Conservation (phyloP, 1,140 invertebrate genomes). For the Brachionus koreanus region DNA sequence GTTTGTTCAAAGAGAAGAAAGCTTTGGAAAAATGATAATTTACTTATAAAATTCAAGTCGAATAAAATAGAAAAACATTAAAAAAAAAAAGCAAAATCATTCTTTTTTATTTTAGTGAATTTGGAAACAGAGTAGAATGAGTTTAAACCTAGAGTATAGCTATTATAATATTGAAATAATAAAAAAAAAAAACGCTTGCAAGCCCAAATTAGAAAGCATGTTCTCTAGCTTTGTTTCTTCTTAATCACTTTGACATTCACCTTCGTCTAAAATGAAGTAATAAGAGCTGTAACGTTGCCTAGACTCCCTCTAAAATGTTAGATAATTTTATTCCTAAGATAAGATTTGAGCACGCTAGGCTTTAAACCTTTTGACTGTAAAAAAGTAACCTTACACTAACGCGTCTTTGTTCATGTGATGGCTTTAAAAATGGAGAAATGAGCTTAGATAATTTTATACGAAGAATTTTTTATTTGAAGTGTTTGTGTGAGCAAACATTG, state of each 20-base stretch:
- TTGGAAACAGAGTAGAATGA: not conserved
- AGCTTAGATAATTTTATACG: not conserved
- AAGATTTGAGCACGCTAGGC: not conserved
- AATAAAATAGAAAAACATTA: not conserved
- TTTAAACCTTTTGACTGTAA: not conserved
- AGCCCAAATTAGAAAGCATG: not conserved
- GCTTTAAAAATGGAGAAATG: not conserved
- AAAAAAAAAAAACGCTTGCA: constrained; percentile 39
- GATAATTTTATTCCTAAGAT: not conserved
- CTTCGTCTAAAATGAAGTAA: not conserved
- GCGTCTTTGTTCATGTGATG: not conserved
- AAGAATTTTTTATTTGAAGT: not conserved
- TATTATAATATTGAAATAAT: not conserved
- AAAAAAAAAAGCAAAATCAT: not conserved
- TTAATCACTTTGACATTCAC: constrained; percentile 10
- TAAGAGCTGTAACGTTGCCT: not conserved
- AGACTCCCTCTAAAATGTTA: constrained; percentile 11
- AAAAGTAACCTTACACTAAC: not conserved
- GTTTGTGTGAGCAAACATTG: not conserved
- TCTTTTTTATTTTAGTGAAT: not conserved
- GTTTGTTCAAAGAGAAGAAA: not conserved
- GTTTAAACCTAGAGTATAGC: constrained; percentile 30
- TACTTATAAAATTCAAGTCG: not conserved
- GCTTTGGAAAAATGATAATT: not conserved
- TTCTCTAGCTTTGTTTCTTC: not conserved